Percentiles rank a stretch among this genome's conserved stretches.
These are phyloP conservation scores for Arrhamphus sclerolepis DNA, from an alignment of 2,797 vertebrate species.

Conservation along the genomic window DNA sequence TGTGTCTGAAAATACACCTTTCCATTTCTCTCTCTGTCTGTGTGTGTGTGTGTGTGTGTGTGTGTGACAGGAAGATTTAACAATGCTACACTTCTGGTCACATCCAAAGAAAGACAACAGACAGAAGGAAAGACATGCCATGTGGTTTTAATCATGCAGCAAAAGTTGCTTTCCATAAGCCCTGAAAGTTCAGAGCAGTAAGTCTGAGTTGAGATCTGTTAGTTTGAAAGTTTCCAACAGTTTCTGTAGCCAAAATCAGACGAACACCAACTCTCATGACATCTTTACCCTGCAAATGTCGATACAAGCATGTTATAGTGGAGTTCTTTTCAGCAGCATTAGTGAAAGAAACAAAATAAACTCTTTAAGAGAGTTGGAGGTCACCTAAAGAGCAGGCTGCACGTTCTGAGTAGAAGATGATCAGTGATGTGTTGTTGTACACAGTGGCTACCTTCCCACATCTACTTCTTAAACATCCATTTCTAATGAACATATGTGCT, in stretches of 20 bases:
- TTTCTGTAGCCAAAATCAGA: slow-evolving; percentile 13
- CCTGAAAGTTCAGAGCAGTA: slow-evolving; percentile 40
- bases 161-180: slow-evolving; percentile 43
- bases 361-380: slow-evolving; percentile 11
- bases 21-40: slow-evolving; percentile 14
- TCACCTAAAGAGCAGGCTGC: slow-evolving; percentile 13
- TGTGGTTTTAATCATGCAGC: slow-evolving; percentile 52
- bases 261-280: slow-evolving; percentile 18
- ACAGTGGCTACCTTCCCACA: background rate
- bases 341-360: slow-evolving; percentile 13
- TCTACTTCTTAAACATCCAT: slow-evolving; percentile 16
- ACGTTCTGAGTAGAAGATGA: slow-evolving; percentile 11
- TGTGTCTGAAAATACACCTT: slow-evolving; percentile 41
- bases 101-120: slow-evolving; percentile 49
- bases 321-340: background rate
- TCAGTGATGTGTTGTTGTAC: slow-evolving; percentile 1
- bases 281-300: slow-evolving; percentile 17
- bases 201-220: slow-evolving; percentile 24
- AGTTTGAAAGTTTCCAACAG: slow-evolving; percentile 26
- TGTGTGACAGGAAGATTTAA: slow-evolving; percentile 47
- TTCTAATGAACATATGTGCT: slow-evolving; percentile 39
- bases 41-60: background rate
- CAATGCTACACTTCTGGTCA: slow-evolving; percentile 42
- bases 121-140: slow-evolving; percentile 17
- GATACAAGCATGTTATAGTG: slow-evolving; percentile 3